Evolutionary conservation across 2,797 vertebrate species (phyloP).

Genomic region (Uromys caudimaculatus): DNA sequence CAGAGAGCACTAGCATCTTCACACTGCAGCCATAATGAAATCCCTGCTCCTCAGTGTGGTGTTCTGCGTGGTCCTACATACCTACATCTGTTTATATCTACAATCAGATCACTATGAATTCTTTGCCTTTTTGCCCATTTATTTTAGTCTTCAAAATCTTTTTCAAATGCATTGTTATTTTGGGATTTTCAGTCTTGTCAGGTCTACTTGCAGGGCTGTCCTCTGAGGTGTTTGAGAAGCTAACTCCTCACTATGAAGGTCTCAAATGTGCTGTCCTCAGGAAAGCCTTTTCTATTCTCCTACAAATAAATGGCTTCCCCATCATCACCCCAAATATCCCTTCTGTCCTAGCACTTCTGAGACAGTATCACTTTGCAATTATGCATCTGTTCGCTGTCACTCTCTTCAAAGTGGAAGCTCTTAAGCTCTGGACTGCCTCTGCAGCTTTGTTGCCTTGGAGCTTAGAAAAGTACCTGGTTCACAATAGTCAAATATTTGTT

Average conservation of each 20-base stretch:
- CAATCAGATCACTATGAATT: not conserved
- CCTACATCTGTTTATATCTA: not conserved
- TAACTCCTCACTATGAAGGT: not conserved
- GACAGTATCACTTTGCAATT: not conserved
- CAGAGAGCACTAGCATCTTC: not conserved
- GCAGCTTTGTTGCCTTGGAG: not conserved
- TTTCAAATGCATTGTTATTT: not conserved
- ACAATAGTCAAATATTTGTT: constrained; percentile 48
- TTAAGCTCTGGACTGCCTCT: not conserved
- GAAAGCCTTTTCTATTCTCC: not conserved
- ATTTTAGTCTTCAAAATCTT: not conserved
- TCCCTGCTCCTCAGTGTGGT: rapidly evolving
- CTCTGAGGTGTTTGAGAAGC: not conserved
- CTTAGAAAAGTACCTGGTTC: constrained; percentile 29
- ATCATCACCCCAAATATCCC: not conserved
- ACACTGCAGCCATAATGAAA: not conserved
- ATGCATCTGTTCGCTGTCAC: not conserved
- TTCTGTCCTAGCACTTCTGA: not conserved
- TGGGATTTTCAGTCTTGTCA: not conserved
- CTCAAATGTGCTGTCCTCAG: not conserved
- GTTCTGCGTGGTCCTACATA: rapidly evolving
- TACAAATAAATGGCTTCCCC: not conserved
- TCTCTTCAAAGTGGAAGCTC: not conserved
- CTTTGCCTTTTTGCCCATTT: not conserved
- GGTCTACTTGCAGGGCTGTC: not conserved